phyloP scores from a whole-genome alignment of 37 sponge, comb jelly and placozoan genomes.

The Cliona cf. orientalis region DNA sequence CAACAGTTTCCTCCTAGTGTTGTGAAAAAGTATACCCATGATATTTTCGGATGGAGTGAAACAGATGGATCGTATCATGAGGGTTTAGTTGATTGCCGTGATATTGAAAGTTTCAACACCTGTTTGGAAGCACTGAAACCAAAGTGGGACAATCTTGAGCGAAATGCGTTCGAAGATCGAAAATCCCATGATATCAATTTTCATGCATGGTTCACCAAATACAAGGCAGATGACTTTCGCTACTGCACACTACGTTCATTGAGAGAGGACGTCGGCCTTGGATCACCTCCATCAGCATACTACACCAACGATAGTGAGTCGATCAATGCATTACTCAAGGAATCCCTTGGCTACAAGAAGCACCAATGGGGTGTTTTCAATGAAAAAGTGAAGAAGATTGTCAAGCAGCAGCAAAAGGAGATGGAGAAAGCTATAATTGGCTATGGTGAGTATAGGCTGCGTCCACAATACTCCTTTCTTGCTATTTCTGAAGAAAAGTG shows the following conservation, averaged over 20 bases:
- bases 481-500: too few species aligned
- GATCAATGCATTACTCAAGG: constrained; percentile 5
- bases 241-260: background rate
- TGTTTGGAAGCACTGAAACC: background rate
- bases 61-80: too few species aligned
- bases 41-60: too few species aligned
- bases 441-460: too few species aligned
- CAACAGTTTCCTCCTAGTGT: too few species aligned
- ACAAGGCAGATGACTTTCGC: background rate
- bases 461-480: too few species aligned
- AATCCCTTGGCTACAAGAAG: background rate
- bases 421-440: too few species aligned
- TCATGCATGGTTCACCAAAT: background rate
- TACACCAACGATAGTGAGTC: constrained; percentile 18
- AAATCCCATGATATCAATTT: background rate
- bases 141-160: constrained; percentile 2
- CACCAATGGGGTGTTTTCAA: constrained; percentile 15
- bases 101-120: background rate
- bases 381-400: too few species aligned
- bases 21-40: too few species aligned
- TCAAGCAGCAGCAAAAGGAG: too few species aligned
- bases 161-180: background rate
- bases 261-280: constrained; percentile 13
- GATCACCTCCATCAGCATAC: constrained; percentile 1
- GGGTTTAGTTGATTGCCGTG: constrained; percentile 13